Percentiles rank a stretch among this genome's conserved stretches.
Evolutionary conservation across 2,888 invertebrate species (phyloP).

Genomic region (Germaria angustata): DNA sequence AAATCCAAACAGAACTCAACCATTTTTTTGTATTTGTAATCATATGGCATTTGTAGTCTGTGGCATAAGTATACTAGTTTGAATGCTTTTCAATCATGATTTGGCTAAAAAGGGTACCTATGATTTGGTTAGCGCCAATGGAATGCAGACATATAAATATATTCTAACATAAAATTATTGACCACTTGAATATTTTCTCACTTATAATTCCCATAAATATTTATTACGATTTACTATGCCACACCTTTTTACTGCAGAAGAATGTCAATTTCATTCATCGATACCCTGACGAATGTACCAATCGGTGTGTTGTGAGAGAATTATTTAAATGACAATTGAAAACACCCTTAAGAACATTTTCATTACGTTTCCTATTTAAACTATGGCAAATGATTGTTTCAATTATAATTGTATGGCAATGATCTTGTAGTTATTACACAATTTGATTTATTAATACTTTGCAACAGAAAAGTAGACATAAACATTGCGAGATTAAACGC

Average conservation of each 20-base stretch:
- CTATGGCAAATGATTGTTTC: not conserved
- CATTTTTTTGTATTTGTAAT: no score
- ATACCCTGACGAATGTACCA: not conserved
- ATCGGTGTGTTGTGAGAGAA: not conserved
- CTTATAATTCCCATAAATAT: slow-evolving; percentile 40
- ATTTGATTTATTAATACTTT: slow-evolving; percentile 56
- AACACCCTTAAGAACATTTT: slow-evolving; percentile 26
- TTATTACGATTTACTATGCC: slow-evolving; percentile 3
- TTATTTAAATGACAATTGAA: slow-evolving; percentile 13
- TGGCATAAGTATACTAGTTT: no score
- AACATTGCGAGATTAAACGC: not conserved
- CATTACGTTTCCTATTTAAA: slow-evolving; percentile 37
- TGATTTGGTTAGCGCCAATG: no score
- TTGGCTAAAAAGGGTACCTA: no score
- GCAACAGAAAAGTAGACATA: slow-evolving; percentile 8
- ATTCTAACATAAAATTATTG: no score
- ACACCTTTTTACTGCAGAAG: slow-evolving; percentile 35
- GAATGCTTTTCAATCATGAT: no score
- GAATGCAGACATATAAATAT: no score
- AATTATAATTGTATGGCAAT: slow-evolving; percentile 57
- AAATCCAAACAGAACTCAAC: no score
- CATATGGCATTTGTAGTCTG: no score
- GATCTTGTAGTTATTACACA: slow-evolving; percentile 52
- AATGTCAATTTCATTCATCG: slow-evolving; percentile 45
- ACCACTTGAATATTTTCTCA: slow-evolving; percentile 42